Base-by-base conservation (phyloP, 2,888 invertebrate genomes). In the Subacronicta megacephala region DNA sequence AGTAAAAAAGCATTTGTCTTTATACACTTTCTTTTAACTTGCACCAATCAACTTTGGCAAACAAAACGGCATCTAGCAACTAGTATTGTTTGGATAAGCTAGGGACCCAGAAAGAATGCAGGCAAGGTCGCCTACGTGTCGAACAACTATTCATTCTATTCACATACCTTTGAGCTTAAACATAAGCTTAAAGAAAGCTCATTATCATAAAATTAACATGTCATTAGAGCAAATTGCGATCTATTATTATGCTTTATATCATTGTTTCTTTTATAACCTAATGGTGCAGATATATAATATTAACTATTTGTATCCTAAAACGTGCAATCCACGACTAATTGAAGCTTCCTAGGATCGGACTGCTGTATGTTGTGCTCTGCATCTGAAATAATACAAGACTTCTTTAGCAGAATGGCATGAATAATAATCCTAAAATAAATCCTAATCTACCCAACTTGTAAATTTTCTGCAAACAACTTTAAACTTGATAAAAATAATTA, bases 91-190 rank as follows among this genome's bases (percentile, higher is more conserved):
- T 78, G 67, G 65, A 73, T 78, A 80, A 81, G 80, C 79, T 77
- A 71, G 80, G 73, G 76, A 72, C 76, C 77, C 67, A 52, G 45
- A 78, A 78, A 81, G 79, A 86, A 82, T 83, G 78, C 72, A 70
- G 56, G 53, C 84, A 78, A 87, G 88, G 87, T 72, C 81, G 67
- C 69, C 80, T 58, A 73, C 78, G 54, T 53, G 54, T 65, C 53
- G 52, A 74, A 61, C 61, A 57, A 67, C 64, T 71, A 64, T 67
- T 67, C 64, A 67, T 69, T 72, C 57, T 67, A 53, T 61, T 56
- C 46, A 56, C 73, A 65, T 66, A 50, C 62, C 65, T 58, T 35
- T 42, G 35, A 51, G 55, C 44, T 66, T 54, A 58, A 23, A 50
- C 57, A 54, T 40, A 37, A 29, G 33, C 41, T 44, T 16, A 12